These are phyloP conservation scores for Tipula helvola DNA, from an alignment of 2,888 invertebrate genomes.

Conservation along the genomic window DNA sequence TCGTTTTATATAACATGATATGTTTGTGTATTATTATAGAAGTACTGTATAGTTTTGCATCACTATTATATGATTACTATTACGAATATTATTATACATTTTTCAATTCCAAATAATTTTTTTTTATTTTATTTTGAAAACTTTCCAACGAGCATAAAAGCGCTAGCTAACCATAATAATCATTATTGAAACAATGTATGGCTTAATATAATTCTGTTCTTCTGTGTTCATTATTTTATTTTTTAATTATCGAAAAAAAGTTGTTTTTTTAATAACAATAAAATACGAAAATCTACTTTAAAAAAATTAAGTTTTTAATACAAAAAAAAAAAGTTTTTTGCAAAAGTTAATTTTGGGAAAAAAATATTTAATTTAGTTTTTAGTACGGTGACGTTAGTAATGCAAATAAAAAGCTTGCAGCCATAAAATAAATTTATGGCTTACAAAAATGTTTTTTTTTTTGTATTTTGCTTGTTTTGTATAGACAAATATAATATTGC, in stretches of 20 bases:
- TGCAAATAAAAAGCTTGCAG: neutral
- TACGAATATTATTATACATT: neutral
- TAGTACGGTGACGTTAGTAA: neutral
- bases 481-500: no score
- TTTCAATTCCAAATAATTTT: neutral
- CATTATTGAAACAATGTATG: neutral
- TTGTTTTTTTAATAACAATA: neutral
- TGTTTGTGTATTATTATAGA: neutral
- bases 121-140: neutral
- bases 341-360: neutral
- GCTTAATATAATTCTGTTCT: neutral
- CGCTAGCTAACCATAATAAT: neutral
- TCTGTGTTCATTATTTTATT: neutral
- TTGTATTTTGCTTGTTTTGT: neutral
- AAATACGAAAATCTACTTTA: neutral
- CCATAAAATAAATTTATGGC: neutral
- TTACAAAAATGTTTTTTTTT: neutral
- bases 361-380: neutral
- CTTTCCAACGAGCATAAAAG: neutral
- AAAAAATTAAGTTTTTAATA: neutral
- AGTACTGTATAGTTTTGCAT: neutral
- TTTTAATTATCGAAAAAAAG: neutral
- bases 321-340: neutral
- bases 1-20: neutral
- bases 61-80: neutral